A percentile compares a stretch with the other conserved stretches of the same genome.
Conservation (phyloP, 2,797 vertebrate species). For the Furcifer pardalis region DNA sequence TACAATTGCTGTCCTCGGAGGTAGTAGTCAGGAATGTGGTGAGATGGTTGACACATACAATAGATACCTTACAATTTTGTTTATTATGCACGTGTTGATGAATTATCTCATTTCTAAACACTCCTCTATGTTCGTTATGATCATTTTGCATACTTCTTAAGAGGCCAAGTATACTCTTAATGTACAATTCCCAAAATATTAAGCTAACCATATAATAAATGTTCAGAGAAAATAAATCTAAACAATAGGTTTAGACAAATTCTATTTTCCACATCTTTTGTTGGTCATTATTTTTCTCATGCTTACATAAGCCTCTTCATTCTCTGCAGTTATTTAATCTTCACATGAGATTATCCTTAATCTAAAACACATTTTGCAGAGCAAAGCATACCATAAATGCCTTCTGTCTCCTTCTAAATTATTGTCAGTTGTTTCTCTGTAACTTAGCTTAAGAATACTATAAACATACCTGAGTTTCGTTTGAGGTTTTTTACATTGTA, state of each 20-base stretch:
- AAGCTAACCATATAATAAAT: background rate
- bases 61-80: too few relatives aligned
- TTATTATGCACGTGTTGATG: too few relatives aligned
- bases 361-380: slow-evolving; percentile 47
- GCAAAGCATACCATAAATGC: slow-evolving; percentile 44
- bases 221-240: background rate
- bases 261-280: background rate
- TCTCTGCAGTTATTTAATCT: background rate
- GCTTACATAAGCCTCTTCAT: background rate
- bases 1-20: background rate
- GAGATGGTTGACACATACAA: too few relatives aligned
- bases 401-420: slow-evolving; percentile 34
- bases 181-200: too few relatives aligned
- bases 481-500: background rate
- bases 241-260: background rate
- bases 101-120: too few relatives aligned
- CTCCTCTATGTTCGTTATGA: too few relatives aligned
- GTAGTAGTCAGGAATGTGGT: background rate
- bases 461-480: background rate
- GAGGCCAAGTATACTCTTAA: too few relatives aligned
- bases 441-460: slow-evolving; percentile 46
- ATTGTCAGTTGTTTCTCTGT: slow-evolving; percentile 37
- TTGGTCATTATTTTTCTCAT: background rate
- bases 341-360: slow-evolving; percentile 32
- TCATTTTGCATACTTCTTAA: too few relatives aligned